Evolutionary conservation across 2,888 invertebrate genomes (phyloP).

Genomic region (Stenotaenia linearis): DNA sequence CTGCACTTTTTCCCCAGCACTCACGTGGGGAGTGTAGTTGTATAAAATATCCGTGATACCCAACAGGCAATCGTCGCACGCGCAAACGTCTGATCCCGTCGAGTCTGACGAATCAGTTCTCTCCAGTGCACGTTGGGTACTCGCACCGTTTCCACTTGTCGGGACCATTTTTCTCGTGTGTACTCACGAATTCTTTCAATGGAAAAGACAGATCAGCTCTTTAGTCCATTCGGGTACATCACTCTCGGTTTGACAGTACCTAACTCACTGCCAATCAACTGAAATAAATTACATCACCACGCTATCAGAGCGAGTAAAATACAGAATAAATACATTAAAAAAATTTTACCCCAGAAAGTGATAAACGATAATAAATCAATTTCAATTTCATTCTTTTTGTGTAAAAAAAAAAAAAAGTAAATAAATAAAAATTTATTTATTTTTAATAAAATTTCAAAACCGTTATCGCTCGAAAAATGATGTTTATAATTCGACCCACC

Average conservation of each 20-base stretch:
- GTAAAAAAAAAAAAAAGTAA: no score
- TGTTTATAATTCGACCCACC: no score
- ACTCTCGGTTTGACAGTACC: neutral
- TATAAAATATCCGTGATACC: conserved; percentile 62
- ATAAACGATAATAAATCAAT: no score
- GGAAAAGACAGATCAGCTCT: neutral
- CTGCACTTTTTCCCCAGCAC: neutral
- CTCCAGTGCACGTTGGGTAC: neutral
- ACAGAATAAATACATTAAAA: no score
- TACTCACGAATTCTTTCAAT: neutral
- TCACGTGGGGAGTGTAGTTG: neutral
- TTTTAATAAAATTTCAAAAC: no score
- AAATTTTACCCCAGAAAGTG: neutral
- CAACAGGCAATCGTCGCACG: conserved; percentile 75
- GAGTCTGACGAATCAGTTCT: conserved; percentile 40
- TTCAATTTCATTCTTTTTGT: no score
- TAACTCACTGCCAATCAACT: neutral
- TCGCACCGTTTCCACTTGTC: neutral
- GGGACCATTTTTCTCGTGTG: neutral
- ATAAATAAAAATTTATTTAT: no score
- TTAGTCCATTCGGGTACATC: neutral
- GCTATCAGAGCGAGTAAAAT: neutral
- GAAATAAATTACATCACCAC: neutral
- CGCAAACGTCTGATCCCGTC: conserved; percentile 68
- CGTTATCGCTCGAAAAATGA: no score